A percentile compares a stretch with the other conserved stretches of the same genome.
Evolutionary conservation across 2,797 vertebrate species (phyloP).

Genomic region (Falco concolor): DNA sequence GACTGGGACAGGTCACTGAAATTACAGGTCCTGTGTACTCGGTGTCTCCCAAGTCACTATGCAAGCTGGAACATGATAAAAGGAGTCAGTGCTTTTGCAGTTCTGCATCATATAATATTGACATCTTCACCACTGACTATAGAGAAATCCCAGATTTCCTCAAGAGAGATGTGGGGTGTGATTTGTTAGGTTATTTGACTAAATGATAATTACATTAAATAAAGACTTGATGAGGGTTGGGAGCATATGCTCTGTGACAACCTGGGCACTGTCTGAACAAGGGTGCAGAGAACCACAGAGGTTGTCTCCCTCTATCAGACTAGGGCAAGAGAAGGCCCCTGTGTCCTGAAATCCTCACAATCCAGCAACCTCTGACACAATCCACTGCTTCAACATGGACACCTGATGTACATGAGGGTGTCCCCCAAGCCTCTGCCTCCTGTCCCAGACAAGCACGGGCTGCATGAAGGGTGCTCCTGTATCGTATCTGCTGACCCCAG

Average conservation of each 20-base stretch:
- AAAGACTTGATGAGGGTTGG: not conserved
- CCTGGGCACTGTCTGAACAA: not conserved
- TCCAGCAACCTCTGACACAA: accelerated
- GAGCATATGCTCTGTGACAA: not conserved
- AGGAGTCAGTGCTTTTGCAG: not conserved
- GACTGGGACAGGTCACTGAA: not conserved
- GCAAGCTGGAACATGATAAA: not conserved
- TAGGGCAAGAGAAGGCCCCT: not conserved
- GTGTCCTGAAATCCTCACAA: not conserved
- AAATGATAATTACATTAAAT: not conserved
- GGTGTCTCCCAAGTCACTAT: not conserved
- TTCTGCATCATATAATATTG: not conserved
- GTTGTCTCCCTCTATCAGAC: not conserved
- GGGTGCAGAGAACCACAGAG: not conserved
- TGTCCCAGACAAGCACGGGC: no score
- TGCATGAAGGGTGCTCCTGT: not conserved
- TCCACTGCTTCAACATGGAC: accelerated
- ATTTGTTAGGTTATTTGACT: not conserved
- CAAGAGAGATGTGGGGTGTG: accelerated
- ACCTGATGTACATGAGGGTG: not conserved
- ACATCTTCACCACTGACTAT: accelerated
- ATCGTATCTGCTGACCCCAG: not conserved
- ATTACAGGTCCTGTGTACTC: not conserved
- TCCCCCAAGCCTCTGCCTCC: accelerated
- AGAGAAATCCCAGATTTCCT: not conserved